A percentile compares a stretch with the other conserved stretches of the same genome.
Conservation (phyloP, 2,888 invertebrate species). For the Linyphia triangularis region DNA sequence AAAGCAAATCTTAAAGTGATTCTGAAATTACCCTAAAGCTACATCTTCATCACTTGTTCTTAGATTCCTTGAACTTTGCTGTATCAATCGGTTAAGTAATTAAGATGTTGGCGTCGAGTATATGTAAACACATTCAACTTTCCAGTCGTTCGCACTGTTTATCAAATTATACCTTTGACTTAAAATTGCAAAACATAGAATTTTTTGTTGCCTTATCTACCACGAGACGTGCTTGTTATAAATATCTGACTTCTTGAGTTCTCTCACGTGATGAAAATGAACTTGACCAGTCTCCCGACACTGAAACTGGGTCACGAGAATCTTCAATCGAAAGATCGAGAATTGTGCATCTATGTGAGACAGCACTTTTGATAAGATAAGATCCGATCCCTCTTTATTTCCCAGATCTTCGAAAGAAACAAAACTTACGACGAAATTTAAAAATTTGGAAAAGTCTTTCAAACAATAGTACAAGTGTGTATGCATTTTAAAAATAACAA, state of each 20-base stretch:
- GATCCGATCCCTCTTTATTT: no score
- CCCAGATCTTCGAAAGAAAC: no score
- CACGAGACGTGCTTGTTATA: background rate
- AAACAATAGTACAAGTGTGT: no score
- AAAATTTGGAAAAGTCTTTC: no score
- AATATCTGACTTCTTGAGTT: conserved; percentile 15
- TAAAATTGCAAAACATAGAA: background rate
- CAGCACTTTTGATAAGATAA: background rate
- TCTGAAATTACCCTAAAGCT: no score
- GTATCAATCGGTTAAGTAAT: background rate
- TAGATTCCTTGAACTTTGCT: conserved; percentile 1
- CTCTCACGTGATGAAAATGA: background rate
- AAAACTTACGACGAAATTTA: background rate
- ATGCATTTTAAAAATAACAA: no score
- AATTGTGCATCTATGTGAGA: background rate
- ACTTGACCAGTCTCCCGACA: background rate
- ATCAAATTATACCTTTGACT: background rate
- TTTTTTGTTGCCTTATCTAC: conserved; percentile 8
- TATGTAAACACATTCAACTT: background rate
- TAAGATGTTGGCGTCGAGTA: background rate
- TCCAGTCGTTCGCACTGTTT: background rate
- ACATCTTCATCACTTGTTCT: background rate
- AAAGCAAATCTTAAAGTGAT: no score
- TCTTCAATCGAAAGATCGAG: background rate
- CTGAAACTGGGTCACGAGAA: background rate